Evolutionary conservation across 2,797 vertebrate species (phyloP).

Genomic region (Tamandua tetradactyla): DNA sequence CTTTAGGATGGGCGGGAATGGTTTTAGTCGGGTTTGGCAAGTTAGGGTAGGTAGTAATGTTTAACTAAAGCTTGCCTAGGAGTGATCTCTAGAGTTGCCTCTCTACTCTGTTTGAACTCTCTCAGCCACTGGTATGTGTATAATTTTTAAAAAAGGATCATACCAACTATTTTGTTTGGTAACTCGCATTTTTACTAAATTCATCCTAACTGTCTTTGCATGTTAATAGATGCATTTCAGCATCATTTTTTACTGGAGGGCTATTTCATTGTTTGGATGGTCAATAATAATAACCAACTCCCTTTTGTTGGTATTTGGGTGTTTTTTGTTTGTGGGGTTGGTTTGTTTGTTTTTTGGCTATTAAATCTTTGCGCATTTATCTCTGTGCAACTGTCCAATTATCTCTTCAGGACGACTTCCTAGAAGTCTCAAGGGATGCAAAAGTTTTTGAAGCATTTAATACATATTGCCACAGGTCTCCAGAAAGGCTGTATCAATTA

Average conservation of each 20-base stretch:
- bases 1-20: too few species aligned
- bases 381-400: background rate
- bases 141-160: background rate
- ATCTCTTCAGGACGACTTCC: background rate
- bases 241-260: background rate
- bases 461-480: background rate
- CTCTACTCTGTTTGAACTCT: too few species aligned
- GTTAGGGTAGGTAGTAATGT: too few species aligned
- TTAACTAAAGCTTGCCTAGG: too few species aligned
- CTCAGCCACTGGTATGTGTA: too few species aligned
- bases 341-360: slow-evolving; percentile 5
- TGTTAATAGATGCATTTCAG: background rate
- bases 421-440: background rate
- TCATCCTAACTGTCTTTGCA: background rate
- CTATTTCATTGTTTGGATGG: background rate
- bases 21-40: too few species aligned
- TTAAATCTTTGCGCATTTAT: background rate
- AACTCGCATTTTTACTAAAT: slow-evolving; percentile 39
- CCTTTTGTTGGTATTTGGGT: background rate
- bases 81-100: too few species aligned
- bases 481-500: background rate
- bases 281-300: background rate
- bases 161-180: background rate
- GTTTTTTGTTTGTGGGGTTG: too few species aligned
- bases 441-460: slow-evolving; percentile 1